phyloP scores from a whole-genome alignment of 2,888 invertebrate genomes.

The Campoplex nolae region DNA sequence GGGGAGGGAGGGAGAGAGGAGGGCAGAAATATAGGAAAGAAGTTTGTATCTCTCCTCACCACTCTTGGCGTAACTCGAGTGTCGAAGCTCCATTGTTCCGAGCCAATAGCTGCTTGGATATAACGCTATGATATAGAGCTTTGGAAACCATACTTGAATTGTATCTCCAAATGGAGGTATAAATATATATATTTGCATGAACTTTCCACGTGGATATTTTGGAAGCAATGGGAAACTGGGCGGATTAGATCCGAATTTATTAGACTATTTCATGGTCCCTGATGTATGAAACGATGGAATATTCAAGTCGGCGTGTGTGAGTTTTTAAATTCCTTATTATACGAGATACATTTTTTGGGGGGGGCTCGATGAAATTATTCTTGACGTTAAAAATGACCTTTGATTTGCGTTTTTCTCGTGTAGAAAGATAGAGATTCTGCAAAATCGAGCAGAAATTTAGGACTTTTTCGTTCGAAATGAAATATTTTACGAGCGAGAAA shows the following conservation, averaged over 20 bases:
- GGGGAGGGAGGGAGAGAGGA: too few relatives aligned
- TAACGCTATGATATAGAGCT: slow-evolving; percentile 27
- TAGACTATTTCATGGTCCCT: slow-evolving; percentile 25
- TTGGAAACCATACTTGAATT: slow-evolving; percentile 36
- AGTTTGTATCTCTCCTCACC: slow-evolving; percentile 63
- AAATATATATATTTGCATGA: neutral
- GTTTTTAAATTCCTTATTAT: neutral
- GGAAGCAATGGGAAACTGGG: neutral
- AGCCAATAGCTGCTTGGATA: slow-evolving; percentile 56
- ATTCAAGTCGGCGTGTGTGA: neutral
- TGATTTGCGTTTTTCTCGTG: neutral
- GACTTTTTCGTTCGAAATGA: neutral
- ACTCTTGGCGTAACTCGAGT: slow-evolving; percentile 22
- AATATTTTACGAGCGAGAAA: neutral
- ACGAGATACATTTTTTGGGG: neutral
- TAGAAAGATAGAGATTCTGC: neutral
- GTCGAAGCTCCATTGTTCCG: slow-evolving; percentile 64
- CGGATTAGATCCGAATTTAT: slow-evolving; percentile 56
- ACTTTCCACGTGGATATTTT: neutral
- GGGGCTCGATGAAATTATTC: neutral
- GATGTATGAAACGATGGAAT: slow-evolving; percentile 29
- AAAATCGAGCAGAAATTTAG: neutral
- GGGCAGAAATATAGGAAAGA: slow-evolving; percentile 6
- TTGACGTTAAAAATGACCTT: neutral
- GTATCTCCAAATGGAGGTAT: slow-evolving; percentile 18